Percentiles rank a stretch among this genome's conserved stretches.
Evolutionary conservation across 2,113 vertebrate genomes (phyloP).

Genomic region (Psammodynastes pulverulentus): DNA sequence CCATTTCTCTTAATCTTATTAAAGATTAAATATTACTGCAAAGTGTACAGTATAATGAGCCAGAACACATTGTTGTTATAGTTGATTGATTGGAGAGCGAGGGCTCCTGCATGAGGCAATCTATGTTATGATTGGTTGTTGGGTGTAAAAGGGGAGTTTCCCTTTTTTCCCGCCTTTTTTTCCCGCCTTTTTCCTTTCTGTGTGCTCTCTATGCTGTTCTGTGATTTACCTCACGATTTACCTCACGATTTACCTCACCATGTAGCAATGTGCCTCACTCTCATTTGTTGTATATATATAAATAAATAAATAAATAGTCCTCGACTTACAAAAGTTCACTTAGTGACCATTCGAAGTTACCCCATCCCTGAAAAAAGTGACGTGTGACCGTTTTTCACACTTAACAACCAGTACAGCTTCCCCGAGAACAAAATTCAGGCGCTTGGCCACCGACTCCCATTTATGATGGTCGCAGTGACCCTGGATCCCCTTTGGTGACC

Average conservation of each 20-base stretch:
- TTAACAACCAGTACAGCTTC: not conserved
- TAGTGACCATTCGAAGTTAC: not conserved
- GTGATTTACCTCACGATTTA: not conserved
- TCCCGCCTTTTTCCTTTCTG: not conserved
- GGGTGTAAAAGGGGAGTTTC: not conserved
- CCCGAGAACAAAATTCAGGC: not conserved
- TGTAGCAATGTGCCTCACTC: not conserved
- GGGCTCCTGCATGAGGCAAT: not conserved
- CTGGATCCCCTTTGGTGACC: not conserved
- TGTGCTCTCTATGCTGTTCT: not conserved
- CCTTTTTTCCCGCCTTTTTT: not conserved
- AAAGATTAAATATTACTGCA: too few species aligned
- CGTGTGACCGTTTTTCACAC: not conserved
- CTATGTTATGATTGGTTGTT: not conserved
- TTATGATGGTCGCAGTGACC: not conserved
- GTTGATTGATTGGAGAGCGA: not conserved
- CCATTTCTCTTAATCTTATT: not conserved
- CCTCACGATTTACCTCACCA: not conserved
- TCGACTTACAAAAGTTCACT: not conserved
- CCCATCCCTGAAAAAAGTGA: not conserved
- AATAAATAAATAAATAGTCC: too few species aligned
- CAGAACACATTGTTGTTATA: not conserved
- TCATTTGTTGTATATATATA: not conserved
- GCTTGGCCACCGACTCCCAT: not conserved
- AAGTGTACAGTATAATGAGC: not conserved